These are phyloP conservation scores for Caracal caracal DNA, from an alignment of 2,113 vertebrate genomes.

Conservation along the genomic window DNA sequence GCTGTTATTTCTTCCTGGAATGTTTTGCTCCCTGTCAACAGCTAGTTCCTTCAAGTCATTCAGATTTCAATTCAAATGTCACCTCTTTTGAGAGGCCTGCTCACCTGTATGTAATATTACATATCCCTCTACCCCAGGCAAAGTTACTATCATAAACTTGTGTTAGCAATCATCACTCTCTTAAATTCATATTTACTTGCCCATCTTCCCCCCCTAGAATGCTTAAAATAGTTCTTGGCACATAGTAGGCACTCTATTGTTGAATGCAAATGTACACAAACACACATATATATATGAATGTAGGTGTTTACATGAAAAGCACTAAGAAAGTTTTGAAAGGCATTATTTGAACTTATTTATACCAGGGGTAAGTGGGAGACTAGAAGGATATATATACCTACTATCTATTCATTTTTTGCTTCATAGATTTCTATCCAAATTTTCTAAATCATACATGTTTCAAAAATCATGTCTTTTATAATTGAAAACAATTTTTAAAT, in stretches of 20 bases:
- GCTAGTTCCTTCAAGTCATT: not conserved
- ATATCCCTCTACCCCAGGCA: not conserved
- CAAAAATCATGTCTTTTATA: conserved; percentile 6
- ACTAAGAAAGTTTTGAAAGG: conserved; percentile 34
- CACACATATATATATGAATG: not conserved
- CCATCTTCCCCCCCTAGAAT: not conserved
- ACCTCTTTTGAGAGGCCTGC: not conserved
- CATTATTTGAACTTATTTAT: conserved; percentile 39
- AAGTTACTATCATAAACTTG: not conserved
- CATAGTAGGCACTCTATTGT: not conserved
- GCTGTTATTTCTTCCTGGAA: not conserved
- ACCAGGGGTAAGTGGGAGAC: not conserved
- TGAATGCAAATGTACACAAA: conserved; percentile 28
- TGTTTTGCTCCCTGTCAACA: not conserved
- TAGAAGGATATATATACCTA: not conserved
- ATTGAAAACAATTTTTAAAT: conserved; percentile 15
- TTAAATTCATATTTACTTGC: not conserved
- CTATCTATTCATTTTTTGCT: conserved; percentile 25
- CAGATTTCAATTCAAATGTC: not conserved
- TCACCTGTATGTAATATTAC: not conserved
- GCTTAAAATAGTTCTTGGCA: not conserved
- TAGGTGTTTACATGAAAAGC: conserved; percentile 15
- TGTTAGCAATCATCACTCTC: not conserved
- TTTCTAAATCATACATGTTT: not conserved
- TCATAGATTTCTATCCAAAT: not conserved